phyloP scores from a whole-genome alignment of 2,888 invertebrate species.

The Altica lythri region DNA sequence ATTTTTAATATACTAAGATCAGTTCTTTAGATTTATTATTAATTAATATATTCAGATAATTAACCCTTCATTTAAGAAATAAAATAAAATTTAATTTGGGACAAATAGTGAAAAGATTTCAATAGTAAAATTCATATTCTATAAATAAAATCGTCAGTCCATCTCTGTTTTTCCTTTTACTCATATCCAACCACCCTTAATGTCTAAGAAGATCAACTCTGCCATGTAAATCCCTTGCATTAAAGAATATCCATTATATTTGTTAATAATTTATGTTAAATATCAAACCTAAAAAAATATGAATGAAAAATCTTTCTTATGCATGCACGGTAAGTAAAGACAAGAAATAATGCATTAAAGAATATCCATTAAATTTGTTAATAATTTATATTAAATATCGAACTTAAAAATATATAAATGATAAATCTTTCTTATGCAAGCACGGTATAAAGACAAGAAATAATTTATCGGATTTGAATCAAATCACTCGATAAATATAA shows the following conservation, averaged over 20 bases:
- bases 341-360: slow-evolving; percentile 22
- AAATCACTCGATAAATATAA: no score
- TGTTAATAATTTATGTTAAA: slow-evolving; percentile 27
- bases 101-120: no score
- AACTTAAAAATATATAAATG: slow-evolving; percentile 7
- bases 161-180: slow-evolving; percentile 16
- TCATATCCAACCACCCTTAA: slow-evolving; percentile 27
- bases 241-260: slow-evolving; percentile 23
- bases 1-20: no score
- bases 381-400: slow-evolving; percentile 26
- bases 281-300: slow-evolving; percentile 13
- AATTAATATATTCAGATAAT: no score
- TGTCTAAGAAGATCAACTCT: slow-evolving; percentile 31
- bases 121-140: no score
- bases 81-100: no score
- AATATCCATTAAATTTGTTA: slow-evolving; percentile 24
- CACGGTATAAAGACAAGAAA: no score
- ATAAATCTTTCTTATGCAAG: no score
- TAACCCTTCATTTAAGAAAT: background rate
- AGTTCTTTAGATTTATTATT: background rate
- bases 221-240: slow-evolving; percentile 27
- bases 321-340: no score
- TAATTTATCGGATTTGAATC: no score
- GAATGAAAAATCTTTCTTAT: no score
- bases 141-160: no score